These are phyloP conservation scores for Lophius piscatorius DNA, from an alignment of 2,113 vertebrate species.

Conservation along the genomic window DNA sequence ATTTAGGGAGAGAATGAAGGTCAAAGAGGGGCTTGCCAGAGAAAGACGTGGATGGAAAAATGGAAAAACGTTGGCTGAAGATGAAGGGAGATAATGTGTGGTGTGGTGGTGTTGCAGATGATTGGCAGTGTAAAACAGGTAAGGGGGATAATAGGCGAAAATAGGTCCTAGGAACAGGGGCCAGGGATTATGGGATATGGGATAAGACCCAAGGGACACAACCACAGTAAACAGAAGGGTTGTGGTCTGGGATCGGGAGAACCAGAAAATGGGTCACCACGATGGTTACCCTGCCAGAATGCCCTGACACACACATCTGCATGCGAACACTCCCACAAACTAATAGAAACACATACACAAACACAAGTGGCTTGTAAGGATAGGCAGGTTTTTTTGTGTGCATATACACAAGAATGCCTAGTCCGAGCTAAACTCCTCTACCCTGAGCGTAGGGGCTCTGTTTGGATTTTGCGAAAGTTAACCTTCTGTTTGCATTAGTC, in stretches of 20 bases:
- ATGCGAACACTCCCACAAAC: conserved; percentile 2
- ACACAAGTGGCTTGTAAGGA: no score
- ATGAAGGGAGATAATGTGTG: conserved; percentile 53
- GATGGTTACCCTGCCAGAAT: conserved; percentile 59
- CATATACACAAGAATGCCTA: no score
- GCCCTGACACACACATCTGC: conserved; percentile 28
- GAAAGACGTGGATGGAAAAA: not conserved
- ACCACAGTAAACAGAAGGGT: conserved; percentile 63
- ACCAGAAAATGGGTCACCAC: conserved; percentile 58
- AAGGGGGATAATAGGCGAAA: conserved; percentile 63
- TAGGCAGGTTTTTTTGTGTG: no score
- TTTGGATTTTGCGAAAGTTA: no score
- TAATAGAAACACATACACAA: no score
- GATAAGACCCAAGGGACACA: conserved; percentile 66
- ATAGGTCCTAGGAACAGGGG: conserved; percentile 63
- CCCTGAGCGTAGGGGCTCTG: no score
- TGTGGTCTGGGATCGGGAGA: conserved; percentile 58
- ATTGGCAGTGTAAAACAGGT: conserved; percentile 63
- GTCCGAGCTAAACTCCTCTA: no score
- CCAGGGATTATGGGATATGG: conserved; percentile 76
- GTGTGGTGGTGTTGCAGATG: conserved; percentile 22
- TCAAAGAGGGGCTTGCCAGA: conserved; percentile 11
- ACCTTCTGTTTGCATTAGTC: no score
- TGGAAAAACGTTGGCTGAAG: conserved; percentile 38
- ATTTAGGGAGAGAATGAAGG: not conserved